phyloP scores from a whole-genome alignment of 2,888 invertebrate genomes.

The Mythimna lalbum region DNA sequence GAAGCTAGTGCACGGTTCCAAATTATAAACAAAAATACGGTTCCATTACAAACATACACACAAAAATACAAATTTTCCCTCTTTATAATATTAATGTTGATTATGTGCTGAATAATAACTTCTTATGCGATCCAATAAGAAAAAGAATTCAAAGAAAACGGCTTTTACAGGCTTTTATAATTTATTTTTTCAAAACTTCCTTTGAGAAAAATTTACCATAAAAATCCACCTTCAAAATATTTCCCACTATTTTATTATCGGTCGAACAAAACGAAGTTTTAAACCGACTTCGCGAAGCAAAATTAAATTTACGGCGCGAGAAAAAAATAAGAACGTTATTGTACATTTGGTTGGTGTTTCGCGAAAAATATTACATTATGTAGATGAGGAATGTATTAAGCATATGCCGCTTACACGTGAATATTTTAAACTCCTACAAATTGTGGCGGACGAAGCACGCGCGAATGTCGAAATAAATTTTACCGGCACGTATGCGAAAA shows the following conservation, averaged over 20 bases:
- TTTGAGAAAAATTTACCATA: neutral
- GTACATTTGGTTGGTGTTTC: constrained; percentile 72
- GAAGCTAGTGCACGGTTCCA: too few relatives aligned
- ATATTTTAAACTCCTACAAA: constrained; percentile 84
- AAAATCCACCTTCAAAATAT: neutral
- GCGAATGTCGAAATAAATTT: constrained; percentile 71
- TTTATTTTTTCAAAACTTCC: neutral
- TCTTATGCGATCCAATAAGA: neutral
- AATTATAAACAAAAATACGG: too few relatives aligned
- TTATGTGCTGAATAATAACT: neutral
- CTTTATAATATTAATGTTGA: too few relatives aligned
- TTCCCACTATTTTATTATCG: neutral
- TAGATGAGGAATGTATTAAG: constrained; percentile 83
- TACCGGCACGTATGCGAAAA: constrained; percentile 70
- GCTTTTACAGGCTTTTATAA: neutral
- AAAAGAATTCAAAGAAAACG: neutral
- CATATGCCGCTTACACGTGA: constrained; percentile 80
- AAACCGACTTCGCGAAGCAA: constrained; percentile 33
- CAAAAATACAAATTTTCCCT: too few relatives aligned
- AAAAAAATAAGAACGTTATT: constrained; percentile 70
- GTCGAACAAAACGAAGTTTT: constrained; percentile 8
- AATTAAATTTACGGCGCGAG: constrained; percentile 46
- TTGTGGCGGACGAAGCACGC: constrained; percentile 75
- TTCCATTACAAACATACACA: too few relatives aligned
- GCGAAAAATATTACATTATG: constrained; percentile 83